Percentiles rank a stretch among this genome's conserved stretches.
Conservation (phyloP, 1,140 invertebrate species). For the Cataglyphis hispanica region DNA sequence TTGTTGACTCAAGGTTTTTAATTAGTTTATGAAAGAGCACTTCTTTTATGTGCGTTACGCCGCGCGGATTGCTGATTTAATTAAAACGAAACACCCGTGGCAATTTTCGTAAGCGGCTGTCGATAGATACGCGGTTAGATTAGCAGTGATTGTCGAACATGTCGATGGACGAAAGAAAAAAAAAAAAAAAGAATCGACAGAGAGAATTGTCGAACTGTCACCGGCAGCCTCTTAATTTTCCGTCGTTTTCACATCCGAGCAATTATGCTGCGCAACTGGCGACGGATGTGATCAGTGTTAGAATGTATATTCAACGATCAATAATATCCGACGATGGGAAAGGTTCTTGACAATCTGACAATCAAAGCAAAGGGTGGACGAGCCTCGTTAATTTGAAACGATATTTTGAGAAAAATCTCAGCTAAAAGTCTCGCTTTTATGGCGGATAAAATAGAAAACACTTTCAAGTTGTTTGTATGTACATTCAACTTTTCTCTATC, state of each 20-base stretch:
- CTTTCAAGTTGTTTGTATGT: conserved; percentile 3
- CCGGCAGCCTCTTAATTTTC: conserved; percentile 15
- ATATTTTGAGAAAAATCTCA: conserved; percentile 31
- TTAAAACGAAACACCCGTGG: conserved; percentile 51
- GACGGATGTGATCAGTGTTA: not conserved
- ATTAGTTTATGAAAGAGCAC: conserved; percentile 48
- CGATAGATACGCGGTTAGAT: conserved; percentile 43
- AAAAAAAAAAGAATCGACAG: not conserved
- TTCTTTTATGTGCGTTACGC: not conserved
- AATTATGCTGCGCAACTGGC: conserved; percentile 4
- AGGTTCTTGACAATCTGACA: not conserved
- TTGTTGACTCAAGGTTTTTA: conserved; percentile 50
- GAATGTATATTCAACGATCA: not conserved
- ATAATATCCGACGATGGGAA: not conserved
- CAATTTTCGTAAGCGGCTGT: conserved; percentile 44
- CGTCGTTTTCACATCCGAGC: not conserved
- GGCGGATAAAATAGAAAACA: conserved; percentile 11
- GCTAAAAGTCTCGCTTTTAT: conserved; percentile 32
- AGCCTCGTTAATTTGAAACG: not conserved
- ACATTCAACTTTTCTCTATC: conserved; percentile 36
- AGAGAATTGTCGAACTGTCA: conserved; percentile 31
- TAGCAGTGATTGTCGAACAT: conserved; percentile 5
- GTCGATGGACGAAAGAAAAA: not conserved
- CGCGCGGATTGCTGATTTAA: conserved; percentile 26
- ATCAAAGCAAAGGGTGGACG: not conserved